Conservation (phyloP, 2,113 vertebrate genomes). For the Coracopsis vasa region DNA sequence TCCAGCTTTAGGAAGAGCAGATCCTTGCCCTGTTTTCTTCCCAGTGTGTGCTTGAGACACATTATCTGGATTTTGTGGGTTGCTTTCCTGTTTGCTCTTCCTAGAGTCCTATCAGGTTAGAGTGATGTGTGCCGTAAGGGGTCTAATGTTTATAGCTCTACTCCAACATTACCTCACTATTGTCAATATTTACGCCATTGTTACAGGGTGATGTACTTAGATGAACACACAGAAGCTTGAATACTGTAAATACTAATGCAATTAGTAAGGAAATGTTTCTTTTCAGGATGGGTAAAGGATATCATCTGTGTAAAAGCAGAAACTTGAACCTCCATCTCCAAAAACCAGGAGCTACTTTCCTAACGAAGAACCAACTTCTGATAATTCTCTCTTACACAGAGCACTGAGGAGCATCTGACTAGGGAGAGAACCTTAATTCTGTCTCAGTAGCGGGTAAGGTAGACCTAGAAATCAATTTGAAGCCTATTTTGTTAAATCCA, state of each 20-base stretch:
- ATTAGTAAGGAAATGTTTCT: background rate
- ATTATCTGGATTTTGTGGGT: background rate
- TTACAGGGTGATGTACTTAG: background rate
- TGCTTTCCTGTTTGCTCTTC: background rate
- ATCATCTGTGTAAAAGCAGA: background rate
- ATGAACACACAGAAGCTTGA: background rate
- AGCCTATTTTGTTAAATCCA: background rate
- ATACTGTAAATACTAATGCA: background rate
- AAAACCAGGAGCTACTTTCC: background rate
- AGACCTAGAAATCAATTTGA: slow-evolving; percentile 2
- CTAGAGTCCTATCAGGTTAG: background rate
- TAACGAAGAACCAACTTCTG: background rate
- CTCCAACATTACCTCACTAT: background rate
- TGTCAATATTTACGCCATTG: background rate
- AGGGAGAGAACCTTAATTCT: background rate
- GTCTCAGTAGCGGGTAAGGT: background rate
- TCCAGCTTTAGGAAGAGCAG: background rate
- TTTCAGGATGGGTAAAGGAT: background rate
- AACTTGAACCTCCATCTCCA: background rate
- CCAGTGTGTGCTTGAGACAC: background rate
- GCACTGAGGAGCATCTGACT: background rate
- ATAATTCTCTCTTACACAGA: background rate
- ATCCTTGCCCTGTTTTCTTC: background rate
- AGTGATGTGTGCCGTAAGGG: background rate
- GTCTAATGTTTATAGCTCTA: background rate